Evolutionary conservation across 2,888 invertebrate species (phyloP).

Genomic region (Zootermopsis nevadensis): DNA sequence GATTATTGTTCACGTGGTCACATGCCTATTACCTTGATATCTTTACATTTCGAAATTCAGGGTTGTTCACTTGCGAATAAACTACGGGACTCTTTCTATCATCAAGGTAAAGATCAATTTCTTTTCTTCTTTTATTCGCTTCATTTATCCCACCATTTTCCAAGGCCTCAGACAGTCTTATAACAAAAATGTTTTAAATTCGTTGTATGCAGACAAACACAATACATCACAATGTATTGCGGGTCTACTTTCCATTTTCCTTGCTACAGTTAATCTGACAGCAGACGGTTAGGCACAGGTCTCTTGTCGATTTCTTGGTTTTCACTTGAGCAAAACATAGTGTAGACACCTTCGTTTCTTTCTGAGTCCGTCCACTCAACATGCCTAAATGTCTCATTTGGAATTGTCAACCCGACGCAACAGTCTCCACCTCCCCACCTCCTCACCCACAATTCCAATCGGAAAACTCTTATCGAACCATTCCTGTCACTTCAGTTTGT

Average conservation of each 20-base stretch:
- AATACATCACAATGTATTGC: not conserved
- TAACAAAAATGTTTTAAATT: too few species aligned
- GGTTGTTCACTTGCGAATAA: too few species aligned
- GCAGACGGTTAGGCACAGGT: not conserved
- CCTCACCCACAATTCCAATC: conserved; percentile 14
- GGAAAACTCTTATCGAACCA: conserved; percentile 25
- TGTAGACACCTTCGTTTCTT: conserved; percentile 15
- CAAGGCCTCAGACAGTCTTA: too few species aligned
- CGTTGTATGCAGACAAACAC: too few species aligned
- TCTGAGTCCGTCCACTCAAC: conserved; percentile 11
- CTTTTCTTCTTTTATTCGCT: too few species aligned
- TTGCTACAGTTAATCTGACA: not conserved
- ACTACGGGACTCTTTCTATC: too few species aligned
- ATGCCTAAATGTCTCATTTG: not conserved
- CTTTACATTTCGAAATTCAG: too few species aligned
- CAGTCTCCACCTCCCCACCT: not conserved
- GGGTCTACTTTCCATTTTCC: not conserved
- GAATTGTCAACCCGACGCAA: conserved; percentile 22
- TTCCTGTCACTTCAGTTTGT: conserved; percentile 28
- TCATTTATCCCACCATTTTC: too few species aligned
- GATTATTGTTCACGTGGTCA: too few species aligned
- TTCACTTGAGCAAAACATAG: not conserved
- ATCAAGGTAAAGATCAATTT: too few species aligned
- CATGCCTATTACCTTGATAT: too few species aligned
- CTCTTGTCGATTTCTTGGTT: not conserved